Percentiles rank a stretch among this genome's conserved stretches.
Conservation (phyloP, 2,888 invertebrate genomes). For the Cryptophagus acutangulus region DNA sequence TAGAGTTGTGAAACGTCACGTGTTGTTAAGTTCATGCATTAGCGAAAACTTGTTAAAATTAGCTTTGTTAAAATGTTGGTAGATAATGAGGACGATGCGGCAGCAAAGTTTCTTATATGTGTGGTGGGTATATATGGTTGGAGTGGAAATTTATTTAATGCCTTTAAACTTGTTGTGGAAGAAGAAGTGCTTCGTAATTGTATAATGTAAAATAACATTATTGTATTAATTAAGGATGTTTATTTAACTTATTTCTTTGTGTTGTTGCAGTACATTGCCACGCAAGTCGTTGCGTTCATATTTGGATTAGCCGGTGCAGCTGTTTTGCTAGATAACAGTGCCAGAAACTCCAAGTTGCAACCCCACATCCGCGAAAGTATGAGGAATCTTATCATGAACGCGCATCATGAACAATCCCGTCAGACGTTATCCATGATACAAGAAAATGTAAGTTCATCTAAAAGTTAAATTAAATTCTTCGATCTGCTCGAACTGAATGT, state of each 20-base stretch:
- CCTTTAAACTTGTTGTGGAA: neutral
- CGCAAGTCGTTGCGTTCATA: constrained; percentile 67
- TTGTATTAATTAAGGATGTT: too few relatives aligned
- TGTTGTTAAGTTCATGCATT: constrained; percentile 24
- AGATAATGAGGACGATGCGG: constrained; percentile 17
- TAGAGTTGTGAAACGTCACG: constrained; percentile 20
- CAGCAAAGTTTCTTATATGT: constrained; percentile 3
- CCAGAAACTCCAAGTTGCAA: constrained; percentile 74
- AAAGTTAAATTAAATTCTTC: neutral
- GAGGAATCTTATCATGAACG: constrained; percentile 69
- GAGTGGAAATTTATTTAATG: constrained; percentile 1
- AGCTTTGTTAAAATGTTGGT: constrained; percentile 20
- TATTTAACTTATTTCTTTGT: constrained; percentile 9
- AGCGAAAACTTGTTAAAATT: constrained; percentile 19
- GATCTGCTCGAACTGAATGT: too few relatives aligned
- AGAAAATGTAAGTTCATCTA: constrained; percentile 65
- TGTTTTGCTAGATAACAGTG: constrained; percentile 73
- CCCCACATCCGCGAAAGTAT: constrained; percentile 69
- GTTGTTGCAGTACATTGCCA: constrained; percentile 63
- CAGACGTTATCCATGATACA: constrained; percentile 73
- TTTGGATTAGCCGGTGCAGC: constrained; percentile 70
- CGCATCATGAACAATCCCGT: constrained; percentile 64
- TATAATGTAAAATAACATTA: neutral
- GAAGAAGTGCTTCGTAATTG: neutral
- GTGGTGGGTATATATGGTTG: neutral